phyloP scores from a whole-genome alignment of 2,888 invertebrate genomes.

The Selenia dentaria region DNA sequence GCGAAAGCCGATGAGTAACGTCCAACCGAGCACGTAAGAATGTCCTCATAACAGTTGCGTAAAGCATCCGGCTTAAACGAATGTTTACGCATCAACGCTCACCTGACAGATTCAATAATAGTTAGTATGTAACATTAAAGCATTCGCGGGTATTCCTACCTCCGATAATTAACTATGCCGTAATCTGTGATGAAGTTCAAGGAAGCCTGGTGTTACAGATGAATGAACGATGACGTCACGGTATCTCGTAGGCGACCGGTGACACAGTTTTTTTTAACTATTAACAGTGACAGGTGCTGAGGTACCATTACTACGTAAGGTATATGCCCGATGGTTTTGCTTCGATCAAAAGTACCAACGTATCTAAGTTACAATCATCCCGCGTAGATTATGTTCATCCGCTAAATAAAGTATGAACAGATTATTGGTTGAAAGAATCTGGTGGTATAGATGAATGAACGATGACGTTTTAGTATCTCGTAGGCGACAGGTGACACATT shows the following conservation, averaged over 20 bases:
- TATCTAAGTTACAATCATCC: too few species aligned
- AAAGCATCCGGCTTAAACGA: constrained; percentile 5
- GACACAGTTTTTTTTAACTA: constrained; percentile 6
- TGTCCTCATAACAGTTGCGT: constrained; percentile 2
- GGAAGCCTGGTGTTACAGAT: neutral
- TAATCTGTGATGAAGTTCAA: constrained; percentile 1
- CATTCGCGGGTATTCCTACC: neutral
- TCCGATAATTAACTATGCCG: neutral
- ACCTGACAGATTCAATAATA: neutral
- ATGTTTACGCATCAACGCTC: neutral
- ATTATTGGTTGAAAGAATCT: too few species aligned
- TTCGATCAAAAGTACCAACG: too few species aligned
- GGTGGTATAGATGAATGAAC: neutral
- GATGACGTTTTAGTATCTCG: neutral
- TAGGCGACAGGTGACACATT: neutral
- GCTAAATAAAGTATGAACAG: too few species aligned
- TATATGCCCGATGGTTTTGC: too few species aligned
- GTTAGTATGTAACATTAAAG: neutral
- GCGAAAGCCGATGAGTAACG: constrained; percentile 3
- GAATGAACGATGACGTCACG: neutral
- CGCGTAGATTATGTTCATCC: too few species aligned
- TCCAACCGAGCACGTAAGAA: neutral
- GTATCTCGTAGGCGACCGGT: neutral
- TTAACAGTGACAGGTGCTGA: too few species aligned
- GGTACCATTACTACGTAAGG: too few species aligned